A percentile compares a stretch with the other conserved stretches of the same genome.
phyloP scores from a whole-genome alignment of 2,797 vertebrate genomes.

The Myotis daubentonii region DNA sequence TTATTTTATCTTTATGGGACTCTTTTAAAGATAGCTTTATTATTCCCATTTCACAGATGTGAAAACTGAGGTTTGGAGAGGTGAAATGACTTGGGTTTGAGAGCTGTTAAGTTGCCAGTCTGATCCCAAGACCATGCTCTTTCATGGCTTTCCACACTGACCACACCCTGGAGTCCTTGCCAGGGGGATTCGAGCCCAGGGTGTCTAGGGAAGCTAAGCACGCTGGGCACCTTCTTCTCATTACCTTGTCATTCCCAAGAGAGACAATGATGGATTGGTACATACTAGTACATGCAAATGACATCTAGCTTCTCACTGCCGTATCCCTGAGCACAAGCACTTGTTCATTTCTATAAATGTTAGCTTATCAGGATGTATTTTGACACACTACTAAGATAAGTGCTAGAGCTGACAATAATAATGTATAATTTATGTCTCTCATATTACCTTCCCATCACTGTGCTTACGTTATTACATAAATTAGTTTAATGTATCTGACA shows the following conservation, averaged over 20 bases:
- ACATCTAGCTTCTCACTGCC: constrained; percentile 80
- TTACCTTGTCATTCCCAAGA: constrained; percentile 56
- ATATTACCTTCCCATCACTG: constrained; percentile 87
- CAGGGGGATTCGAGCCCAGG: neutral
- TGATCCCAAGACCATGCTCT: neutral
- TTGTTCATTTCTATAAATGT: constrained; percentile 88
- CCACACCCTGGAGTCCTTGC: neutral
- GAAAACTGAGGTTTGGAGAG: constrained; percentile 26
- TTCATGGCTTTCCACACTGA: neutral
- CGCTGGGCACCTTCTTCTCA: neutral
- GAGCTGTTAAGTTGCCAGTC: neutral
- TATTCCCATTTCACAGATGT: constrained; percentile 62
- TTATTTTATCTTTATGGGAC: neutral
- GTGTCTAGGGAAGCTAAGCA: neutral
- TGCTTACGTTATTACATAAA: constrained; percentile 88
- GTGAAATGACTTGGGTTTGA: constrained; percentile 10
- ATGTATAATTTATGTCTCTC: constrained; percentile 89
- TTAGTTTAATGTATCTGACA: constrained; percentile 88
- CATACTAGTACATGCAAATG: constrained; percentile 78
- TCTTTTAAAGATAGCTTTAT: constrained; percentile 24
- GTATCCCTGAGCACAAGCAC: constrained; percentile 83
- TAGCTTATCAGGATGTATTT: constrained; percentile 87
- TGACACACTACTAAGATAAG: constrained; percentile 86
- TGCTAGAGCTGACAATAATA: constrained; percentile 88
- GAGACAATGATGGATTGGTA: constrained; percentile 83